These are phyloP conservation scores for Phalanger gymnotis DNA, from an alignment of 2,797 vertebrate species.

Conservation along the genomic window DNA sequence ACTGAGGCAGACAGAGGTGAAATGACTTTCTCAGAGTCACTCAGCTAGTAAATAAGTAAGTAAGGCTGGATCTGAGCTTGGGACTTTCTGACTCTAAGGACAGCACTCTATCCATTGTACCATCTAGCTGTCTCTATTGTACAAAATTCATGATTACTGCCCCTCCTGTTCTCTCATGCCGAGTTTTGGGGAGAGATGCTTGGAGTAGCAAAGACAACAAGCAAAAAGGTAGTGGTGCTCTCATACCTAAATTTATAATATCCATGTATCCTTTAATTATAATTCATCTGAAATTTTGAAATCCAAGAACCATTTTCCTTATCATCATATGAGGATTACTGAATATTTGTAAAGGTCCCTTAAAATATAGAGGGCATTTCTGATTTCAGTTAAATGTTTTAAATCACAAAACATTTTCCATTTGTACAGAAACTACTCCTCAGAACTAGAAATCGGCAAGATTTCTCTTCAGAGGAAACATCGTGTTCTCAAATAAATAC, in stretches of 20 bases:
- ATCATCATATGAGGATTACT: background rate
- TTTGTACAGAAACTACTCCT: background rate
- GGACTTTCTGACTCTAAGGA: background rate
- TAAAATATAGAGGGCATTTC: background rate
- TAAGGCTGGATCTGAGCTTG: background rate
- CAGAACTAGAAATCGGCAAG: background rate
- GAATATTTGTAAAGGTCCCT: background rate
- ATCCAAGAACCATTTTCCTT: background rate
- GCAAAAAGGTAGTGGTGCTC: background rate
- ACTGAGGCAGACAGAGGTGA: background rate
- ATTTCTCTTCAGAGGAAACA: background rate
- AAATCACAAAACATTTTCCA: background rate
- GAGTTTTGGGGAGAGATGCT: background rate
- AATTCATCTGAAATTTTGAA: background rate
- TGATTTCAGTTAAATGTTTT: background rate
- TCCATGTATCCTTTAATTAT: background rate
- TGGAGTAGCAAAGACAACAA: background rate
- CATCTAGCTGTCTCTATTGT: background rate
- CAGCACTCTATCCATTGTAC: background rate
- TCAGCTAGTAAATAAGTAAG: background rate
- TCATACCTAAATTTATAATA: background rate
- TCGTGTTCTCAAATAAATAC: background rate
- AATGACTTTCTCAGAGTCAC: background rate
- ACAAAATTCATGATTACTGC: background rate
- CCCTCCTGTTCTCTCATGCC: background rate